Evolutionary conservation across 1,140 invertebrate species (phyloP).

Genomic region (Bombus balteatus): DNA sequence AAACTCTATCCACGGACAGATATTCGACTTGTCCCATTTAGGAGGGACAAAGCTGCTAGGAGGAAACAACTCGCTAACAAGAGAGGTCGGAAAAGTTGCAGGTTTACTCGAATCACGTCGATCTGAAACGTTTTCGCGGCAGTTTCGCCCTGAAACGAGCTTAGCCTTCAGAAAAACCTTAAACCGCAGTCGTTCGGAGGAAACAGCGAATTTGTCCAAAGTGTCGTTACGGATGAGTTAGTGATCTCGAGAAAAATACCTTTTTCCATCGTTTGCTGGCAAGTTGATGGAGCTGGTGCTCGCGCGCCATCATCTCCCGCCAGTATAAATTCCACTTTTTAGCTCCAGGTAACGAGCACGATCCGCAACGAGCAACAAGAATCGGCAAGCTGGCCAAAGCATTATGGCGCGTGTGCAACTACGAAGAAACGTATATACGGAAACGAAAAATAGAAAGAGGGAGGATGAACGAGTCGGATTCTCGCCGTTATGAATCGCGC

Average conservation of each 20-base stretch:
- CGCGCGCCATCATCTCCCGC: not conserved
- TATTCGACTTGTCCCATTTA: not conserved
- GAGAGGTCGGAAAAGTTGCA: not conserved
- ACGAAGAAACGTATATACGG: slow-evolving; percentile 11
- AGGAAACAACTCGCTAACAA: not conserved
- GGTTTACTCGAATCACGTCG: slow-evolving; percentile 7
- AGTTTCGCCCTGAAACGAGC: slow-evolving; percentile 5
- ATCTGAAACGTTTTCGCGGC: slow-evolving; percentile 6
- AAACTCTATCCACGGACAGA: not conserved
- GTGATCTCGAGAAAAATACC: not conserved
- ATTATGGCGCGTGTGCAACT: not conserved
- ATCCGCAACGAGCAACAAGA: slow-evolving; percentile 13
- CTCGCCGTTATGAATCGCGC: slow-evolving; percentile 71
- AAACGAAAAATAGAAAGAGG: not conserved
- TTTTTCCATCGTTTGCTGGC: not conserved
- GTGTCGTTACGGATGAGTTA: slow-evolving; percentile 23
- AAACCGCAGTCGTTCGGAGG: not conserved
- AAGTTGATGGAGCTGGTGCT: not conserved
- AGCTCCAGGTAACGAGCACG: slow-evolving; percentile 42
- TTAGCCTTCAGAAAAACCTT: not conserved
- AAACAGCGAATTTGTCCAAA: slow-evolving; percentile 2
- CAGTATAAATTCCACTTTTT: slow-evolving; percentile 41
- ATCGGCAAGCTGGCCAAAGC: slow-evolving; percentile 9
- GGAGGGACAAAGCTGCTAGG: not conserved
- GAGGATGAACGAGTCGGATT: slow-evolving; percentile 20